Conservation (phyloP, 1,140 invertebrate species). For the Euwallacea similis region DNA sequence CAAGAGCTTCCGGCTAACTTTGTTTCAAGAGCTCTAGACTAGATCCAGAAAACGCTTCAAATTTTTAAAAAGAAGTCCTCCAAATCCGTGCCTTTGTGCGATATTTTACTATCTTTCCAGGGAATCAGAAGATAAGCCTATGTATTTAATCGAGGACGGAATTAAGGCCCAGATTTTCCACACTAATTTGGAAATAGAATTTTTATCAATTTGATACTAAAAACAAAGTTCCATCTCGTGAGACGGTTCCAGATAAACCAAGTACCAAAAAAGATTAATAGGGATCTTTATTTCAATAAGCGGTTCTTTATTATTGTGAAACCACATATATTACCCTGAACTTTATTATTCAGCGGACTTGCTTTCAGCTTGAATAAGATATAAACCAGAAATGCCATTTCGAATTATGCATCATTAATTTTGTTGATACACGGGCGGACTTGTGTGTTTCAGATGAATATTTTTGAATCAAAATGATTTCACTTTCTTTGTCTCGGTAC, state of each 20-base stretch:
- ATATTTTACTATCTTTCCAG: too few relatives aligned
- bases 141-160: too few relatives aligned
- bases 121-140: too few relatives aligned
- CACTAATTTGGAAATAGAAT: neutral
- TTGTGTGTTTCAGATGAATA: slow-evolving; percentile 2
- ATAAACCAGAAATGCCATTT: slow-evolving; percentile 25
- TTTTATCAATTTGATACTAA: neutral
- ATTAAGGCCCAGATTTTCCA: too few relatives aligned
- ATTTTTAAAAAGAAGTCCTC: too few relatives aligned
- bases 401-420: slow-evolving; percentile 27
- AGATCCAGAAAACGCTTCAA: slow-evolving; percentile 1
- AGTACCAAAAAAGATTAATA: too few relatives aligned
- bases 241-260: too few relatives aligned
- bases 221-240: neutral
- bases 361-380: slow-evolving; percentile 13
- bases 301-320: slow-evolving; percentile 22
- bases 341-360: slow-evolving; percentile 14
- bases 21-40: slow-evolving; percentile 4
- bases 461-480: slow-evolving; percentile 5
- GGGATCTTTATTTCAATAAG: slow-evolving; percentile 14
- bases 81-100: too few relatives aligned
- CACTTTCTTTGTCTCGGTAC: neutral
- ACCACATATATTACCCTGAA: slow-evolving; percentile 18
- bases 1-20: slow-evolving; percentile 15
- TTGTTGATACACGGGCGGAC: slow-evolving; percentile 14